Conservation (phyloP, 35 echinoderm and acorn worm species). For the Diadema setosum region DNA sequence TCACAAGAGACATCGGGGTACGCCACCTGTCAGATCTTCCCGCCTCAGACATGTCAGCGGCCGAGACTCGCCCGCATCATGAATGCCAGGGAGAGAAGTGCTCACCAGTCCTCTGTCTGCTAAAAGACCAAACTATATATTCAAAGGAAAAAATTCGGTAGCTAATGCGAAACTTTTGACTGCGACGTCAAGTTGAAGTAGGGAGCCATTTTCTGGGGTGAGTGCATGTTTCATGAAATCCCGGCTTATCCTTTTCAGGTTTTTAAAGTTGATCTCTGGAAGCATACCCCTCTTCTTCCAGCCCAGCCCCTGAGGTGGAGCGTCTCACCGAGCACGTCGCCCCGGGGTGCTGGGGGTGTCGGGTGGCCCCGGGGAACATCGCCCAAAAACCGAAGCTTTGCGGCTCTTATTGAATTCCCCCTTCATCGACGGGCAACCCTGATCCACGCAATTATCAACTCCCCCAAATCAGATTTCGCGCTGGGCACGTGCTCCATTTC, state of each 20-base stretch:
- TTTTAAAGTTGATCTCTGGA: not conserved
- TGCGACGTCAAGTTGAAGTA: not conserved
- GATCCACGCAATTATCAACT: not conserved
- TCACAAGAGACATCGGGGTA: slow-evolving; percentile 1
- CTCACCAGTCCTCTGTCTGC: not conserved
- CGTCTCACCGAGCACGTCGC: not conserved
- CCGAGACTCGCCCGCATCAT: not conserved
- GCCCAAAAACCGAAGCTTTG: not conserved
- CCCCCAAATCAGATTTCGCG: slow-evolving; percentile 9
- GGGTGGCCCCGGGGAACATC: slow-evolving; percentile 24
- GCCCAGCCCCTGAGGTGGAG: not conserved
- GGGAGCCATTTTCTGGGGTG: not conserved
- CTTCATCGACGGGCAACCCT: not conserved
- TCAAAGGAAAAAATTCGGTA: not conserved
- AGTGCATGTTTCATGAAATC: not conserved
- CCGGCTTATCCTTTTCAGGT: not conserved
- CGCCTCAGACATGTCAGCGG: not conserved
- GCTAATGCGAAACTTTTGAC: slow-evolving; percentile 5
- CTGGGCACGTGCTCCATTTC: not conserved
- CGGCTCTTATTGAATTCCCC: slow-evolving; percentile 8
- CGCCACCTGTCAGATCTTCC: slow-evolving; percentile 15
- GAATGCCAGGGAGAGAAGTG: not conserved
- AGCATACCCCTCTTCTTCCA: not conserved
- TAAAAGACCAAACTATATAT: not conserved
- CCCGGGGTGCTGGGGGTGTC: not conserved